Evolutionary conservation across 1,140 invertebrate species (phyloP).

Genomic region (Pseudomyrmex pallidus): DNA sequence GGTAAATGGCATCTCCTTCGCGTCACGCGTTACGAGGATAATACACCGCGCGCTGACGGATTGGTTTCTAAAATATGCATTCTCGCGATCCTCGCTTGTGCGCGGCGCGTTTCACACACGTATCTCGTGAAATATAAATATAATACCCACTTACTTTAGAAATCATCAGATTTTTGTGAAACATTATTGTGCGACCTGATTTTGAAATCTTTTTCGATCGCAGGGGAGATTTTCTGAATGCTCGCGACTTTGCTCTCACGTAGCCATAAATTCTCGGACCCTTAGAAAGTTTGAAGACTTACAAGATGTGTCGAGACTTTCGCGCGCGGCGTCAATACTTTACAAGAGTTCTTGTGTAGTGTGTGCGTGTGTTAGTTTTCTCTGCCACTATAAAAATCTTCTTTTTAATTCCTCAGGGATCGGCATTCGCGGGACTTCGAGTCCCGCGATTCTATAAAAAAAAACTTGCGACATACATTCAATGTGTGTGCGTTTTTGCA

Average conservation of each 20-base stretch:
- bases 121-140: no score
- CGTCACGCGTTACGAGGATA: no score
- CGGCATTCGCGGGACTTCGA: constrained; percentile 8
- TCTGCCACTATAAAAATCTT: constrained; percentile 20
- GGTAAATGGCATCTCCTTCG: no score
- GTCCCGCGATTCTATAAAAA: constrained; percentile 1
- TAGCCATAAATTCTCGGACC: constrained; percentile 41
- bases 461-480: constrained; percentile 8
- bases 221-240: constrained; percentile 18
- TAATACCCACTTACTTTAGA: no score
- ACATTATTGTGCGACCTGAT: neutral
- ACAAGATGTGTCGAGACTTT: constrained; percentile 41
- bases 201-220: constrained; percentile 35
- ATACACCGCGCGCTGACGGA: no score
- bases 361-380: no score
- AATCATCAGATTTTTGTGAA: no score
- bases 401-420: constrained; percentile 36
- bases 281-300: constrained; percentile 50
- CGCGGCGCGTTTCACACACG: no score
- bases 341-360: constrained; percentile 24
- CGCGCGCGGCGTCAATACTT: constrained; percentile 30
- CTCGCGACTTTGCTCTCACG: constrained; percentile 8
- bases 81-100: no score
- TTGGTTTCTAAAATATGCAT: no score
- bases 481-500: neutral